Evolutionary conservation across 1,140 invertebrate species (phyloP), one percentile per base, ranked within the genome.

Genomic region (Charaxes varanes): DNA sequence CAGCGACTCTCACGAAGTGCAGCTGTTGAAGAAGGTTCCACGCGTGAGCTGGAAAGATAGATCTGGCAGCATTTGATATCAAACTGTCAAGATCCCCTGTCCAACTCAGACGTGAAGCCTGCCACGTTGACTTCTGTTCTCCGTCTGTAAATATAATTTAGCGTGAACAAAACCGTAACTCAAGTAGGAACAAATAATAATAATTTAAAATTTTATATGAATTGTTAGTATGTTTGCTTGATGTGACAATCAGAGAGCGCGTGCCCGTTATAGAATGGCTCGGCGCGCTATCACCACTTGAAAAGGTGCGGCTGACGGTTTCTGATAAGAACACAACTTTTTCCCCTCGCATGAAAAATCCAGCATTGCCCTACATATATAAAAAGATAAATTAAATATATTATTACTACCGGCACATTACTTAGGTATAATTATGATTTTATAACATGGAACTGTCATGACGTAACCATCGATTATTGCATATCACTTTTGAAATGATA

Each of bases 21-120:
- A 24, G 34, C 12, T 37, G 53, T 23, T 14, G 53, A 37, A 49
- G 47, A 59, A 62, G 68, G 61, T 60, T 69, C 49, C 65, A 76
- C 69, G 71, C 55, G 72, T 81, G 81, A 85, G 84, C 81, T 85
- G 84, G 84, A 85, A 85, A 85, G 82, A 84, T 85, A 85, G 84
- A 85, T 85, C 84, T 85, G 84, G 82, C 84, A 85, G 74, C 64
- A 66, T 58, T 53, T 34, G 27, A 42, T 22, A 36, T 63, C 46
- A 76, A 77, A 84, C 76, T 85, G 82, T 78, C 77, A 68, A 84
- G 82, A 85, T 83, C 82, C 79, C 68, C 79, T 77, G 67, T 86
- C 84, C 84, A 86, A 86, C 84, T 86, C 76, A 79, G 67, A 76
- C 65, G 73, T 74, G 66, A 63, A 72, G 62, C 71, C 72, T 50